Evolutionary conservation across 2,888 invertebrate species (phyloP), one percentile per base, ranked within the genome.

Genomic region (Ochropleura leucogaster): DNA sequence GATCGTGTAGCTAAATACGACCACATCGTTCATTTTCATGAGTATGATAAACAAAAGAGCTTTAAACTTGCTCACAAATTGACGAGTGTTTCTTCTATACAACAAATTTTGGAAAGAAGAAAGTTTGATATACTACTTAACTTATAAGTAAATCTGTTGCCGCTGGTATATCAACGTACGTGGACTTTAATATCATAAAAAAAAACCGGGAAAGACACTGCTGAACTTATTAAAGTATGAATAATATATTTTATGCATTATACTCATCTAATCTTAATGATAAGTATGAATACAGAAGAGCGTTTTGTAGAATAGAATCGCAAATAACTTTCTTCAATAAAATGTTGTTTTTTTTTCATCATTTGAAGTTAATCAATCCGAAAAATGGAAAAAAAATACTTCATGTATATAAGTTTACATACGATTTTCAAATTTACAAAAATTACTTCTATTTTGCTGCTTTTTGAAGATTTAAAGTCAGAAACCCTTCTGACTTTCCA

Each of bases 201-300:
- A 42, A 55, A 62, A 42, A n/a, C 55, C 18, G 70, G 55, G 18
- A 69, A 51, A 5, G 51, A 72, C 49, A 72, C 76, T 14, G 68
- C 51, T 46, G 46, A 68, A 60, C 42, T 75, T 4, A 55, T 77
- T 12, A 62, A 0, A 16, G 57, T 18, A 68, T 77, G 68, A 74
- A 77, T 5, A 62, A 69, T 77, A 4, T 77, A 47, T 74, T 77
- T 20, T 65, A 77, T 60, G 16, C 60, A 42, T 77, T 77, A 9
- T 69, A 74, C 18, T 53, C n/a, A n/a, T n/a, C n/a, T n/a, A n/a
- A n/a, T n/a, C n/a, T n/a, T n/a, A n/a, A n/a, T n/a, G n/a, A n/a
- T n/a, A n/a, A n/a, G n/a, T n/a, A n/a, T n/a, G n/a, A n/a, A n/a
- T n/a, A n/a, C n/a, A n/a, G n/a, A n/a, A n/a, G 64, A 76, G 67